phyloP scores from a whole-genome alignment of 2,113 vertebrate genomes.

The Tylochromis polylepis region DNA sequence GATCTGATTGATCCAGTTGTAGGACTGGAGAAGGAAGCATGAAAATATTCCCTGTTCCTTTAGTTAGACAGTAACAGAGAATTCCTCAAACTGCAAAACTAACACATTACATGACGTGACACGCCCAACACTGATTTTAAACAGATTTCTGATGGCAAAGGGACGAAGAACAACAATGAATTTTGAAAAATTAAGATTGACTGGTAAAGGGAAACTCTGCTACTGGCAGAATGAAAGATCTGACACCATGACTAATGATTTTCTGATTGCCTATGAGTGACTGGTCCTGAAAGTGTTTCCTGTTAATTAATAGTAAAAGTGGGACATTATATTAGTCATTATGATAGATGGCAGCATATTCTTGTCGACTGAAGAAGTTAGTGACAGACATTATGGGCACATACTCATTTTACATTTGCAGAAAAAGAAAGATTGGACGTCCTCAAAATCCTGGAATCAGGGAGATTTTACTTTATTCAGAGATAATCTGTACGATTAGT shows the following conservation, averaged over 20 bases:
- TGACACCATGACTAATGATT: background rate
- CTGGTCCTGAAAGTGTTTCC: background rate
- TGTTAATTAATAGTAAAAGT: conserved; percentile 11
- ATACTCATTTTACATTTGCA: background rate
- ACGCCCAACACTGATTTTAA: background rate
- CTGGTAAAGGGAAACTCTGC: background rate
- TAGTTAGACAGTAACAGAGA: background rate
- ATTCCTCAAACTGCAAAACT: background rate
- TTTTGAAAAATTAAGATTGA: background rate
- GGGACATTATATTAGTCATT: background rate
- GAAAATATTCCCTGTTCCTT: background rate
- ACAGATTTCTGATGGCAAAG: background rate
- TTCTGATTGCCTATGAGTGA: background rate
- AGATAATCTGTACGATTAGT: background rate
- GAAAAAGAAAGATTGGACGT: background rate
- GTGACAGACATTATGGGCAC: background rate
- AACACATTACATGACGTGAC: background rate
- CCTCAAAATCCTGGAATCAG: background rate
- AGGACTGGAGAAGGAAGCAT: background rate
- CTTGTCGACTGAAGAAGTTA: background rate
- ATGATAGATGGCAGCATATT: background rate
- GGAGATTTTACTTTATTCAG: background rate
- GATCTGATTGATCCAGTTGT: background rate
- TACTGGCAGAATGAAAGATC: background rate
- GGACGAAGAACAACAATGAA: background rate